Percentiles rank a stretch among this genome's conserved stretches.
Conservation (phyloP, 1,140 invertebrate species). For the Psilanteris sp. region DNA sequence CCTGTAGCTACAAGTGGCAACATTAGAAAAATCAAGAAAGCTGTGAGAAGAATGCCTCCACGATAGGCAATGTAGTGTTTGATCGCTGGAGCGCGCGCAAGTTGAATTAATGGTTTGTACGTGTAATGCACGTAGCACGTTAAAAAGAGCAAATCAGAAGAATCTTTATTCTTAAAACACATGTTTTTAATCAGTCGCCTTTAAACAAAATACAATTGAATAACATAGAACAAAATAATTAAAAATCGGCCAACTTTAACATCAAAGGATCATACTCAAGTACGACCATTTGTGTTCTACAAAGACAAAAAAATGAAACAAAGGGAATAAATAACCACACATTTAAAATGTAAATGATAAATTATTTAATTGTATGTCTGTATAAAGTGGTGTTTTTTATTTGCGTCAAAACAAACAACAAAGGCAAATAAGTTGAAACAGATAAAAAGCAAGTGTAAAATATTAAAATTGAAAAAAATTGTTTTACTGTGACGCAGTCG, state of each 20-base stretch:
- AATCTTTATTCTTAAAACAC: slow-evolving; percentile 12
- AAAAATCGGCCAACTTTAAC: slow-evolving; percentile 54
- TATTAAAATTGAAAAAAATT: neutral
- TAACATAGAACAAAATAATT: neutral
- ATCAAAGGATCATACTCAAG: slow-evolving; percentile 64
- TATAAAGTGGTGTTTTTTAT: slow-evolving; percentile 62
- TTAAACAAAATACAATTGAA: slow-evolving; percentile 23
- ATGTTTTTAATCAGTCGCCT: slow-evolving; percentile 27
- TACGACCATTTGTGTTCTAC: slow-evolving; percentile 71
- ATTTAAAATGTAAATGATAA: slow-evolving; percentile 72
- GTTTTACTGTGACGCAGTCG: slow-evolving; percentile 37
- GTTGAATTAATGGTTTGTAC: slow-evolving; percentile 27
- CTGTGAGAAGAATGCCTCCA: slow-evolving; percentile 70
- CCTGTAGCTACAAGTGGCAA: slow-evolving; percentile 7
- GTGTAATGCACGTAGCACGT: slow-evolving; percentile 51
- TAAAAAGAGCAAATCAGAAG: slow-evolving; percentile 4
- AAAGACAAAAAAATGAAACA: slow-evolving; percentile 20
- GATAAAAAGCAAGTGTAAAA: slow-evolving; percentile 2
- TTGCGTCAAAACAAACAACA: slow-evolving; percentile 10
- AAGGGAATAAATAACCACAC: neutral
- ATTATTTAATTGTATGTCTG: slow-evolving; percentile 74
- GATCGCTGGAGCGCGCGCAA: neutral
- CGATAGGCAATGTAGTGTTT: slow-evolving; percentile 55
- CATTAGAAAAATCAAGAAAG: slow-evolving; percentile 75
- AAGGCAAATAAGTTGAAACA: neutral